Base-by-base conservation (phyloP, 2,113 vertebrate species). In the Varanus salvator region DNA sequence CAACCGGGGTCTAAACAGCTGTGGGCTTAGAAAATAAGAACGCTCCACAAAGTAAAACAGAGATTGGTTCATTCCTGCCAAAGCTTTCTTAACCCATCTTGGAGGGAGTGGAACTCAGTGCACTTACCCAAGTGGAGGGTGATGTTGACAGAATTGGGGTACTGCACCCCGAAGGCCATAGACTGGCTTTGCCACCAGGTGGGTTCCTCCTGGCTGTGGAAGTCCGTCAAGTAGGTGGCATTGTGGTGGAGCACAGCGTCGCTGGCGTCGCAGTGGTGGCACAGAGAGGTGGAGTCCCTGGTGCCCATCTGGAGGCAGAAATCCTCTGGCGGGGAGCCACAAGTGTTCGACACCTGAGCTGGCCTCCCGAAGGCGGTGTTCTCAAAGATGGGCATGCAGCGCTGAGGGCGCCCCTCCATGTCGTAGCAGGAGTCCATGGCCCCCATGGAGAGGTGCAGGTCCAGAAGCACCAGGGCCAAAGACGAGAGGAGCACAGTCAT, bases 181-280 rank as follows among this genome's bases (percentile, higher is more conserved):
- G 99, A 98, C 94, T 98, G 99, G 95, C 99, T 99, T 96, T 99
- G 99, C 98, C 99, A 99, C 98, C 98, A 99, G n/a, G 98, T 99
- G 90, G 97, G 97, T 90, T 99, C 98, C 82, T 99, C 98, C 17
- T 97, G 97, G 89, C 96, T 98, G 96, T 99, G 97, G 96, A 99
- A 99, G 96, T 99, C 99, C 1, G 98, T 99, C 96, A 99, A 98
- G 92, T 97, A 96, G 92, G 96, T 96, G 95, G 97, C 96, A 0
- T 97, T 97, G 98, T 98, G 99, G 95, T 97, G 97, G 50, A 31
- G 96, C 74, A 0, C 84, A 0, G 97, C 97, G 88, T 98, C 93
- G 0, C 27, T 74, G 0, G 97, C 96, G 0, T 98, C 96, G 74
- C 98, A 99, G 93, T 90, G 95, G 93, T 97, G 98, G 96, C 98